phyloP scores from a whole-genome alignment of 2,888 invertebrate species.

The Rotaria magnacalcarata region DNA sequence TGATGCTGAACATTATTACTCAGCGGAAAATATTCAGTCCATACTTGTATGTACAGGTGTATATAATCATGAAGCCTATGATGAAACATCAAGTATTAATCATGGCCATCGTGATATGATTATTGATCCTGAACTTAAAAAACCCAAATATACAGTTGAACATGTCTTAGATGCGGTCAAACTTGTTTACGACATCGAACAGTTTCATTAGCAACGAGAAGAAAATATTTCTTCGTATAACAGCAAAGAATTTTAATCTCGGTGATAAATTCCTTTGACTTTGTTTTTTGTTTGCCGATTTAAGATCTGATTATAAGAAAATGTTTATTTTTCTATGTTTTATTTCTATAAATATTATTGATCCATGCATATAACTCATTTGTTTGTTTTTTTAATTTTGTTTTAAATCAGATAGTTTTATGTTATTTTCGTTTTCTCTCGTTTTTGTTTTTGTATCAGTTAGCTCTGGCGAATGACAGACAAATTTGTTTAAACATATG shows the following conservation, averaged over 20 bases:
- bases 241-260: background rate
- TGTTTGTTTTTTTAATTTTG: too few relatives aligned
- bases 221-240: background rate
- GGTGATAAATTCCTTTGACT: background rate
- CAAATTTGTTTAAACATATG: too few relatives aligned
- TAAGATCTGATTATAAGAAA: background rate
- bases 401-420: too few relatives aligned
- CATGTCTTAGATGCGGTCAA: constrained; percentile 65
- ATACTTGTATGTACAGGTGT: constrained; percentile 65
- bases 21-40: constrained; percentile 56
- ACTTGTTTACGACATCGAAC: constrained; percentile 61
- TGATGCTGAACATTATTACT: constrained; percentile 48
- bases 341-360: too few relatives aligned
- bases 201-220: constrained; percentile 48
- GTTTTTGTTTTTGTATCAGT: too few relatives aligned
- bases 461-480: too few relatives aligned
- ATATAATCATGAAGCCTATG: constrained; percentile 59
- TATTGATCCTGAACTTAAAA: constrained; percentile 60
- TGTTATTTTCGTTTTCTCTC: too few relatives aligned
- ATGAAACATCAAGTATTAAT: constrained; percentile 59
- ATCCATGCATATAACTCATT: too few relatives aligned
- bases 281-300: background rate
- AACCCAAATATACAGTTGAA: constrained; percentile 63
- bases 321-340: too few relatives aligned
- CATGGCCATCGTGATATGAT: constrained; percentile 65